phyloP scores from a whole-genome alignment of 2,888 invertebrate genomes.

The Hyposoter didymator region DNA sequence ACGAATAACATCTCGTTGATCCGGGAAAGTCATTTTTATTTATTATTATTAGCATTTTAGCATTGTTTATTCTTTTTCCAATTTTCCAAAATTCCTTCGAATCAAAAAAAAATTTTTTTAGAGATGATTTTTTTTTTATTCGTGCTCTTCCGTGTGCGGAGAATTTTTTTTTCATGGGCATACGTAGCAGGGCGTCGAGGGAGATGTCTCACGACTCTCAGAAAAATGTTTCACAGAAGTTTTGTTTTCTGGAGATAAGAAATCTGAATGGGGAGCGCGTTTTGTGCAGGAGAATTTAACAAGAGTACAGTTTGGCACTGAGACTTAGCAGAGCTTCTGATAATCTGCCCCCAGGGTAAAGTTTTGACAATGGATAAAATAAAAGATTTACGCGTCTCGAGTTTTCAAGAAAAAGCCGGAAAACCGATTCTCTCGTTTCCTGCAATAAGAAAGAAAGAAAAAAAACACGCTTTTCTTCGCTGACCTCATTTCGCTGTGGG shows the following conservation, averaged over 20 bases:
- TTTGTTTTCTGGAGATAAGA: not conserved
- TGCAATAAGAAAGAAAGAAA: not conserved
- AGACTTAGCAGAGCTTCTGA: not conserved
- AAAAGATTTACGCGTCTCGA: not conserved
- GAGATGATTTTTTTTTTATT: not conserved
- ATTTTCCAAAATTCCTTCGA: not conserved
- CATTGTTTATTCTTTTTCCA: not conserved
- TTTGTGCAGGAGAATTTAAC: not conserved
- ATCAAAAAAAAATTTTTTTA: not conserved
- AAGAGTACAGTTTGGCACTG: not conserved
- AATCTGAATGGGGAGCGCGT: not conserved
- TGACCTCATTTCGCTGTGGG: not conserved
- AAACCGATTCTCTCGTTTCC: not conserved
- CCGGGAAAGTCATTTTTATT: not conserved
- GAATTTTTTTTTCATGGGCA: not conserved
- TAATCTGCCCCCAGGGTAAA: not conserved
- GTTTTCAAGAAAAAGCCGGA: not conserved
- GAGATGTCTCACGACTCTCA: not conserved
- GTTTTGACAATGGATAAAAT: constrained; percentile 3
- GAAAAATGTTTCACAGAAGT: not conserved
- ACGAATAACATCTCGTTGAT: not conserved
- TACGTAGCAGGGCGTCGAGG: not conserved
- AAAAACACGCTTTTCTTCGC: constrained; percentile 19
- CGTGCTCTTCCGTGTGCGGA: too few species aligned
- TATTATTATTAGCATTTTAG: too few species aligned